Base-by-base conservation (phyloP, 2,113 vertebrate species). In the Anhinga rufa region DNA sequence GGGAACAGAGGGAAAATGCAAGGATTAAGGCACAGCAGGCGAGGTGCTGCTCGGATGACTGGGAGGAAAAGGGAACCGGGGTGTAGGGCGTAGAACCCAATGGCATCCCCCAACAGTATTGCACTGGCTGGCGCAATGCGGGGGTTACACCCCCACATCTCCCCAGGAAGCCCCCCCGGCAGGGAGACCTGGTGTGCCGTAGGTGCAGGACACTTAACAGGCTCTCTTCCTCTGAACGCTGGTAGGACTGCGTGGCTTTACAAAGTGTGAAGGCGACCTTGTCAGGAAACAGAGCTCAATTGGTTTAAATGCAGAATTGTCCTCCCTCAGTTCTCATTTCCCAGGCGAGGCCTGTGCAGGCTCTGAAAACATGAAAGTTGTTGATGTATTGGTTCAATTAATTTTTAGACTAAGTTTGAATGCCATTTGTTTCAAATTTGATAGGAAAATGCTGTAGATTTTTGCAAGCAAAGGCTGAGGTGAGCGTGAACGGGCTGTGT, bases 341-440 rank as follows among this genome's bases (percentile, higher is more conserved):
- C 89, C 94, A 95, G 81, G 91, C 13, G 70, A 95, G 89, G 62
- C 62, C 58, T 1, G 2, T 28, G 90, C 58, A 55, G 54, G 49
- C 89, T 95, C 70, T 89, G 94, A 89, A 96, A 93, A 95, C 78
- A 92, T 82, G 74, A 40, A 95, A 93, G 66, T 95, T 97, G 86
- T 92, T 95, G 94, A 93, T 96, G 58, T 95, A 89, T 97, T 90
- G 78, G 84, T 95, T 97, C 95, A 95, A 96, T 97, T 97, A 95
- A 82, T 95, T 89, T 93, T 87, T 42, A 85, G 93, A 95, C 85
- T 82, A 95, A 95, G 84, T 96, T 95, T 79, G 82, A 80, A 62
- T 66, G 78, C 77, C 58, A 51, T 95, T 92, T 93, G 71, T 92
- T 96, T 89, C 66, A 51, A 69, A 85, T 79, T 58, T 87, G 70